Percentiles rank a stretch among this genome's conserved stretches.
These are phyloP conservation scores for Metacarcinus magister DNA, from an alignment of 2,888 invertebrate genomes.

Conservation along the genomic window DNA sequence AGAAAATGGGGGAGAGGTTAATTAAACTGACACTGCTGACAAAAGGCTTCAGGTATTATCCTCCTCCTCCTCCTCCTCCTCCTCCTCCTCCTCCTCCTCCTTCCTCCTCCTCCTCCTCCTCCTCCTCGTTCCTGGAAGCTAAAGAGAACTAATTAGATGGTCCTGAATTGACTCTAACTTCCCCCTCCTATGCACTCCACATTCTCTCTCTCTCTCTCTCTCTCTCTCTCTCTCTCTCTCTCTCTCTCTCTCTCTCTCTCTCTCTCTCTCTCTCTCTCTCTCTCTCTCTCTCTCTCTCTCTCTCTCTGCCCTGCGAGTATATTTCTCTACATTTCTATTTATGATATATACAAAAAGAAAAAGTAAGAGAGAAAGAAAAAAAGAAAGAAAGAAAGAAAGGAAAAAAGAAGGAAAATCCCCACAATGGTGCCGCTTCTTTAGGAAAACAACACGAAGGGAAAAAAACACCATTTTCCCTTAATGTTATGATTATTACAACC, in stretches of 20 bases:
- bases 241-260: conserved; percentile 43
- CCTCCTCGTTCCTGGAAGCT: conserved; percentile 2
- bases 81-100: neutral
- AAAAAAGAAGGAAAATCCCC: neutral
- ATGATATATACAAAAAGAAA: neutral
- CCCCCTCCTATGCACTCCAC: neutral
- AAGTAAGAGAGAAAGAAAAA: neutral
- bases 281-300: conserved; percentile 48
- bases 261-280: conserved; percentile 46
- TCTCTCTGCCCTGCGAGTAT: neutral
- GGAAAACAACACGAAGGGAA: too few species aligned
- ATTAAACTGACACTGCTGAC: neutral
- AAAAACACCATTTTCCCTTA: too few species aligned
- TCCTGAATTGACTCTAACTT: neutral
- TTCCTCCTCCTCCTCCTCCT: conserved; percentile 50
- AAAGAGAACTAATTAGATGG: neutral
- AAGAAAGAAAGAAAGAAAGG: neutral
- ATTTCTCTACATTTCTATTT: too few species aligned
- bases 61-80: neutral
- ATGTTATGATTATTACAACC: neutral
- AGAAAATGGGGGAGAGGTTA: neutral
- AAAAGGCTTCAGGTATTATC: neutral
- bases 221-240: conserved; percentile 45
- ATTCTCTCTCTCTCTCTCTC: conserved; percentile 37
- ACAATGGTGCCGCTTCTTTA: too few species aligned